Evolutionary conservation across 2,113 vertebrate species (phyloP).

Genomic region (Strigops habroptila): DNA sequence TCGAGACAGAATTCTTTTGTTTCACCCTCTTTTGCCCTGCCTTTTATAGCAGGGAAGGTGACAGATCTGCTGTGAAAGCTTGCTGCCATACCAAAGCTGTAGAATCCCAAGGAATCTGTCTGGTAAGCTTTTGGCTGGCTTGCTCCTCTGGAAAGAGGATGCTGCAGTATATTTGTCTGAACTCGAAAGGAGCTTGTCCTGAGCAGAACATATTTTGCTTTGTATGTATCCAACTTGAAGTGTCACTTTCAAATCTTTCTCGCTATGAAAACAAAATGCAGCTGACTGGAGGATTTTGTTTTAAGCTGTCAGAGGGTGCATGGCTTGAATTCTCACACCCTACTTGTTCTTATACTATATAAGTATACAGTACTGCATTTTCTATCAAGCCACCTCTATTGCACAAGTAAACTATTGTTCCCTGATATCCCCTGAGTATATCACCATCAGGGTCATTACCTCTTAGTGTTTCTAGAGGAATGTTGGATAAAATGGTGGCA

Average conservation of each 20-base stretch:
- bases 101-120: neutral
- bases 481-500: neutral
- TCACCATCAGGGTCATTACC: neutral
- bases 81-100: neutral
- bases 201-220: neutral
- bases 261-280: neutral
- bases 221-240: neutral
- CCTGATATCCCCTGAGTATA: fast-evolving
- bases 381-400: neutral
- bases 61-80: neutral
- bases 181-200: neutral
- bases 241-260: neutral
- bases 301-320: neutral
- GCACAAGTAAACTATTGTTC: neutral
- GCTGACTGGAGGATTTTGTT: neutral
- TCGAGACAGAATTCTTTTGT: neutral
- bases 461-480: neutral
- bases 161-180: neutral
- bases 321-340: neutral
- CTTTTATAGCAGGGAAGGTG: neutral
- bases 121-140: neutral
- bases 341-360: too few species aligned
- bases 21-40: neutral
- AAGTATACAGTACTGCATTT: neutral
- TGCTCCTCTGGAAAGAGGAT: neutral